Base-by-base conservation (phyloP, 2,888 invertebrate species). In the Camponotus fellah region DNA sequence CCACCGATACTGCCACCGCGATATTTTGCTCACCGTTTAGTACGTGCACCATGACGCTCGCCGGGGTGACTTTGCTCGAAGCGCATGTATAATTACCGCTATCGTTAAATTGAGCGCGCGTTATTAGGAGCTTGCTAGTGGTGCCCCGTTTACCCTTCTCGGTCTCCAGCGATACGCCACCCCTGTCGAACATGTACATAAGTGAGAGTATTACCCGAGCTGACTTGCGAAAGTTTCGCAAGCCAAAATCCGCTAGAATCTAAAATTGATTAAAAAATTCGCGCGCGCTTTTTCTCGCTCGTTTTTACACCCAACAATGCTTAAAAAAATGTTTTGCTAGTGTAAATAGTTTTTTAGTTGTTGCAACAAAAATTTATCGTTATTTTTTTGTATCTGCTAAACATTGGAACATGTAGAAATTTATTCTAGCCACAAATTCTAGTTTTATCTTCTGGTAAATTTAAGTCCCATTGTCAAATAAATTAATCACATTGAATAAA, bases 1-100 rank as follows among this genome's bases (percentile, higher is more conserved):
- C 14, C 34, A 1, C 46, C 32, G 66, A 75, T 75, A 69, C 56
- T 68, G 56, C 77, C 21, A 46, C 34, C 74, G n/a, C 69, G 74
- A 40, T 75, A 75, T 82, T 66, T 74, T 87, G 83, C 93, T 93
- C 88, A 93, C 94, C 94, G 88, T 94, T 93, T 79, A 94, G 88
- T 88, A 94, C 94, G 91, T 94, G 93, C 83, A 93, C 92, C 88
- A 92, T 91, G 84, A 93, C 93, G 85, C 91, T 93, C 37, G 93
- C 93, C 6, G 93, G 93, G 14, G 92, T 97, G 92, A 97, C 97
- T 94, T 97, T 97, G 92, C 97, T 97, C 84, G 98, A 98, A 88
- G 97, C 97, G 94, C 98, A 98, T 74, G 98, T 98, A 94, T 98
- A 98, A 95, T 98, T 98, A 88, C 98, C 98, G 26, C 97, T 97